Conservation (phyloP, 2,113 vertebrate species). For the Amphilophus citrinellus region DNA sequence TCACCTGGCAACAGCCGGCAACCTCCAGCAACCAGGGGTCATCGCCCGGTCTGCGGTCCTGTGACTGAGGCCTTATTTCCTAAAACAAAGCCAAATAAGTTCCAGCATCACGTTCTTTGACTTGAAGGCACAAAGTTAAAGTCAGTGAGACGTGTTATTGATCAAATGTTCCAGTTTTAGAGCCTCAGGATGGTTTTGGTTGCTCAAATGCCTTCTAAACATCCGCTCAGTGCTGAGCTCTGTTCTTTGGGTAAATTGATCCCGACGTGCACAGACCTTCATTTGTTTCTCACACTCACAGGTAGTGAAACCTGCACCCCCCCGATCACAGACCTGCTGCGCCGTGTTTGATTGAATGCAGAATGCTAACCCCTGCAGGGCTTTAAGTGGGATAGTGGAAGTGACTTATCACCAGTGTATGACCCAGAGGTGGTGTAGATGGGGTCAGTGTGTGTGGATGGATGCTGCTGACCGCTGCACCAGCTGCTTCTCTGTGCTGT, state of each 20-base stretch:
- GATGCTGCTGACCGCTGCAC: neutral
- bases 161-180: neutral
- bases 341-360: neutral
- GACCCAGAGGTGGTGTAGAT: neutral
- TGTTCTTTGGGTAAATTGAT: neutral
- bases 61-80: neutral
- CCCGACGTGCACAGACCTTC: neutral
- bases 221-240: accelerated
- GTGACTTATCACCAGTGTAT: too few species aligned
- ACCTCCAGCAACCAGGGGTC: neutral
- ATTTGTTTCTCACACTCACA: neutral
- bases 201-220: neutral
- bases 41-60: accelerated
- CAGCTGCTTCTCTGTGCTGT: neutral
- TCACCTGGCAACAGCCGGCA: neutral
- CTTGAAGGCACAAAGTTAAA: neutral
- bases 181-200: neutral
- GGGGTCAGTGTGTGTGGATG: neutral
- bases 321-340: neutral
- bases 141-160: neutral
- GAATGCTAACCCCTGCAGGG: too few species aligned
- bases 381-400: too few species aligned
- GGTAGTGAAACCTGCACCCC: too few species aligned
- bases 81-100: neutral
- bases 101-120: neutral